Evolutionary conservation across 2,888 invertebrate species (phyloP).

Genomic region (Altica lythri): DNA sequence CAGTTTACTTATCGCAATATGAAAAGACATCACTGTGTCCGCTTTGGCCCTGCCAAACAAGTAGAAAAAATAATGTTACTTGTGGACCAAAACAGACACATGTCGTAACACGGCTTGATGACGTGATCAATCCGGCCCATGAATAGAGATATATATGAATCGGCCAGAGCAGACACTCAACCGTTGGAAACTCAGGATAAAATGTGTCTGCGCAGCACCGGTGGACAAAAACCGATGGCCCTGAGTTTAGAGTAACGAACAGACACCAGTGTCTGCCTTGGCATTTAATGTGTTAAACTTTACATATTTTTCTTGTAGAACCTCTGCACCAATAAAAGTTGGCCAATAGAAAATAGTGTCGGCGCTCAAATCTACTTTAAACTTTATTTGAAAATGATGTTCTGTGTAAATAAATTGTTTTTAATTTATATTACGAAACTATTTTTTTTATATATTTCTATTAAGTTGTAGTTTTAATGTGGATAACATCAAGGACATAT

Average conservation of each 20-base stretch:
- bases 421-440: too few relatives aligned
- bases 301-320: too few relatives aligned
- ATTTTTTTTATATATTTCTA: too few relatives aligned
- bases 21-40: not conserved
- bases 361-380: too few relatives aligned
- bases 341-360: too few relatives aligned
- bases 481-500: too few relatives aligned
- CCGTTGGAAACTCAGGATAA: not conserved
- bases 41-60: not conserved
- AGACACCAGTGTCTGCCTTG: not conserved
- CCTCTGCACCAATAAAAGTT: too few relatives aligned
- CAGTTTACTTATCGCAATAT: not conserved
- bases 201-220: not conserved
- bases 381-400: too few relatives aligned
- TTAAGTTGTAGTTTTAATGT: too few relatives aligned
- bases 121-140: too few relatives aligned
- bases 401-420: too few relatives aligned
- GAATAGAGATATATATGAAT: not conserved
- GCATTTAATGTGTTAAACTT: not conserved
- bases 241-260: not conserved
- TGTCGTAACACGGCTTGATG: not conserved
- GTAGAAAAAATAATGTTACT: not conserved
- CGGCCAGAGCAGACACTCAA: slow-evolving; percentile 1
- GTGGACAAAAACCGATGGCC: not conserved
- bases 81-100: not conserved